Evolutionary conservation across 2,113 vertebrate species (phyloP), one percentile per base, ranked within the genome.

Genomic region (Phycodurus eques): DNA sequence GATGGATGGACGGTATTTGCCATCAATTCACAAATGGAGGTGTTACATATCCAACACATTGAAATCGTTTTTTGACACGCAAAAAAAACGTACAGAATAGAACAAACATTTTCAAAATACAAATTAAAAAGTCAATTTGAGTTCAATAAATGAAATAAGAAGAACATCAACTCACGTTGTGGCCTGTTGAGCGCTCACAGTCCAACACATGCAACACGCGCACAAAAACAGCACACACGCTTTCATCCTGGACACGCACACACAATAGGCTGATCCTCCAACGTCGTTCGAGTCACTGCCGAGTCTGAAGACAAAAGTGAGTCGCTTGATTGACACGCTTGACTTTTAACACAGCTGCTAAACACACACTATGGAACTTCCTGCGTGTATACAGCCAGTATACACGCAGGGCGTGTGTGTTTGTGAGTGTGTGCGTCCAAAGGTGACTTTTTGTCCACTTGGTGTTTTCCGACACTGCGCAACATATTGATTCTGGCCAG

Each of bases 121-220:
- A 33, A 17, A 61, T 1, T 5, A 20, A 20, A 54, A 44, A 5
- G 47, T n/a, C 8, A 19, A 22, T 57, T 27, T 4, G 2, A 57
- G 22, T 27, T 27, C 2, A 27, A 22, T 3, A 57, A 60, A 60
- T 60, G 27, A 11, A 22, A 57, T 27, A 57, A 57, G 56, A 7
- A 60, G 8, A 14, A 49, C 13, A 60, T 33, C 6, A 43, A 88
- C 89, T 88, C 64, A 90, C 89, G 85, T 71, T 80, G 47, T 72
- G 42, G 66, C 44, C 7, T 83, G 60, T 7, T 81, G 60, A 15
- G 89, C 82, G 2, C 75, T 51, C 0, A 62, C 73, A 67, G 44
- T 76, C 71, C 76, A 67, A 14, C 67, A 62, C 51, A 83, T 56
- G 53, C 56, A 46, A 22, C 51, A 85, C 20, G 79, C 47, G 54